Evolutionary conservation across 2,797 vertebrate species (phyloP).

Genomic region (Sebastes itinus): DNA sequence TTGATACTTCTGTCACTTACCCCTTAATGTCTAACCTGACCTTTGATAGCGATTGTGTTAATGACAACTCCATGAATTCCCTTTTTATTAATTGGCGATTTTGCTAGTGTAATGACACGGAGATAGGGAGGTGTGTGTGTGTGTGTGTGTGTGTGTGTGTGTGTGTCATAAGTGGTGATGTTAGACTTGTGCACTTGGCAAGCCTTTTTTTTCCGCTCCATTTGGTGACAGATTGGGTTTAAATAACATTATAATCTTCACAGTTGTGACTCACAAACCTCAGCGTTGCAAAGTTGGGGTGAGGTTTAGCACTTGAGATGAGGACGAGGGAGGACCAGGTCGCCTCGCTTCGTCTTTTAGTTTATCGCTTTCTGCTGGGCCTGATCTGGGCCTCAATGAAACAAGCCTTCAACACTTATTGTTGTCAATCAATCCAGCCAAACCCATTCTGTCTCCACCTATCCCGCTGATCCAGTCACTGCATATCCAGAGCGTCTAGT

Average conservation of each 20-base stretch:
- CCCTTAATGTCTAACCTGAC: conserved; percentile 63
- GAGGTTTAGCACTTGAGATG: conserved; percentile 76
- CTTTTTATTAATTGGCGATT: conserved; percentile 73
- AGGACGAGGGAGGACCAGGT: conserved; percentile 68
- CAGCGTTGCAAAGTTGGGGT: conserved; percentile 70
- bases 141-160: conserved; percentile 12
- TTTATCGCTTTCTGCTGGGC: conserved; percentile 58
- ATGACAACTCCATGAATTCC: conserved; percentile 59
- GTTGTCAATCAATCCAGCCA: conserved; percentile 21
- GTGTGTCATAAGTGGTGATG: conserved; percentile 56
- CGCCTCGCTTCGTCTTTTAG: conserved; percentile 63
- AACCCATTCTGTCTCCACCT: conserved; percentile 1
- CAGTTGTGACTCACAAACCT: conserved; percentile 79
- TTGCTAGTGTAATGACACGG: conserved; percentile 68
- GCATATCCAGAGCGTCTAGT: conserved; percentile 14
- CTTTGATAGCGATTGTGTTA: conserved; percentile 59
- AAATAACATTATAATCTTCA: conserved; percentile 78
- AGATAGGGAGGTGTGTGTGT: conserved; percentile 48
- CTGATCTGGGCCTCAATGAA: conserved; percentile 56
- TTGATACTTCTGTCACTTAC: conserved; percentile 68
- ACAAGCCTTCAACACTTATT: conserved; percentile 28
- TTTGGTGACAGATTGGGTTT: conserved; percentile 82
- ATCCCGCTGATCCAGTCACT: not conserved
- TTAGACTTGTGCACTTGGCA: conserved; percentile 76
- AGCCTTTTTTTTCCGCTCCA: conserved; percentile 65